phyloP scores from a whole-genome alignment of 1,140 invertebrate species.

The Diplogasteroides magnus region DNA sequence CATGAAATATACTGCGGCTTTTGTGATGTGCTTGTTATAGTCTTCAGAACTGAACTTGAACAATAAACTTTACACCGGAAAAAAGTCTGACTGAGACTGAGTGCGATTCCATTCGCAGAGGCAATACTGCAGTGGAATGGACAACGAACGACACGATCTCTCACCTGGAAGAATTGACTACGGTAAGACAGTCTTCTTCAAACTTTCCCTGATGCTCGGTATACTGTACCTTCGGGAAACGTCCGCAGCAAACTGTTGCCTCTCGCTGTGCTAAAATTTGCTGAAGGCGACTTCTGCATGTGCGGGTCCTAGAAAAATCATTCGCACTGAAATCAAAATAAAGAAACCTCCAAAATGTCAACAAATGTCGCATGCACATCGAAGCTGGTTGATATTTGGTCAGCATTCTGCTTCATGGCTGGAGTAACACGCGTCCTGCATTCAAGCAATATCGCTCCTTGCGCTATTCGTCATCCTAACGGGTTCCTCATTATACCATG shows the following conservation, averaged over 20 bases:
- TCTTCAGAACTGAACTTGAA: background rate
- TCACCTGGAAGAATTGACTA: background rate
- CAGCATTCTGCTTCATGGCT: background rate
- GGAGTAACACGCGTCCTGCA: background rate
- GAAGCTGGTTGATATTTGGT: background rate
- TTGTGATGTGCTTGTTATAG: too few relatives aligned
- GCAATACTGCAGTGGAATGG: background rate
- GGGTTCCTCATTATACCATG: too few relatives aligned
- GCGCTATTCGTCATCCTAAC: too few relatives aligned
- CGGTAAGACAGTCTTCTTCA: too few relatives aligned
- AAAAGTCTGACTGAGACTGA: background rate
- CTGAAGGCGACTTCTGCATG: too few relatives aligned
- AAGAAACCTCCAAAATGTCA: background rate
- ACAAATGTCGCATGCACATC: background rate
- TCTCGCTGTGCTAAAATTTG: background rate
- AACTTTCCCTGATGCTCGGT: background rate
- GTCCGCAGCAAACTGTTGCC: background rate
- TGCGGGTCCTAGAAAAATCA: background rate
- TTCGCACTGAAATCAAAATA: background rate
- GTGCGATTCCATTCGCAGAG: background rate
- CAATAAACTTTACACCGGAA: too few relatives aligned
- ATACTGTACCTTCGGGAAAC: background rate
- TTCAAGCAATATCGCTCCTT: background rate
- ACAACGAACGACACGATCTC: background rate
- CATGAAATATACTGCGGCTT: too few relatives aligned